Evolutionary conservation across 1,140 invertebrate species (phyloP).

Genomic region (Achatina immaculata): DNA sequence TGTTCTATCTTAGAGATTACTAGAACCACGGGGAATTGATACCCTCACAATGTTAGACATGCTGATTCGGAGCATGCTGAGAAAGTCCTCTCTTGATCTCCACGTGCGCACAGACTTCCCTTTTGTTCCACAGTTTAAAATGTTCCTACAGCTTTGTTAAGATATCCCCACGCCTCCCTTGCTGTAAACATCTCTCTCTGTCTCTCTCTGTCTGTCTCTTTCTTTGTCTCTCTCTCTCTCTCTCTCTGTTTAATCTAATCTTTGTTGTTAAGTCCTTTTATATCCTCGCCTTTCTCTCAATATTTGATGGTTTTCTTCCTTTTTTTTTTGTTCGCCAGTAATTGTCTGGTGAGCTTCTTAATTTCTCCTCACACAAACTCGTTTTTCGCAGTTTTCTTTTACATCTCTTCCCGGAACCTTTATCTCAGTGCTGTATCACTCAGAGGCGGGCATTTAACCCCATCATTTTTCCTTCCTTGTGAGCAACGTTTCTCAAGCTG

Average conservation of each 20-base stretch:
- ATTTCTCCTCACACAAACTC: slow-evolving; percentile 2
- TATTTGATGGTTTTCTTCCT: too few relatives aligned
- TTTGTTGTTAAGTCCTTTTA: not conserved
- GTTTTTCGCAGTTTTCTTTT: not conserved
- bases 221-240: not conserved
- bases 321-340: not conserved
- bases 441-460: too few relatives aligned
- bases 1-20: slow-evolving; percentile 14
- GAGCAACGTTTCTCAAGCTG: too few relatives aligned
- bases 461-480: too few relatives aligned
- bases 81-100: not conserved
- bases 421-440: too few relatives aligned
- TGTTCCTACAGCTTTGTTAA: not conserved
- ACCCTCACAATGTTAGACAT: not conserved
- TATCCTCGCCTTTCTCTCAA: too few relatives aligned
- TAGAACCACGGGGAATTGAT: not conserved
- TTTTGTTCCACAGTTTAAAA: not conserved
- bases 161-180: not conserved
- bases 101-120: not conserved
- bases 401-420: not conserved
- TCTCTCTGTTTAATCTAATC: slow-evolving; percentile 11
- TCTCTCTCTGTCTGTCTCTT: slow-evolving; percentile 12
- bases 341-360: not conserved
- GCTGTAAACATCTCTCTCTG: not conserved
- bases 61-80: not conserved